Evolutionary conservation across 2,888 invertebrate genomes (phyloP).

Genomic region (Pyrocoelia pectoralis): DNA sequence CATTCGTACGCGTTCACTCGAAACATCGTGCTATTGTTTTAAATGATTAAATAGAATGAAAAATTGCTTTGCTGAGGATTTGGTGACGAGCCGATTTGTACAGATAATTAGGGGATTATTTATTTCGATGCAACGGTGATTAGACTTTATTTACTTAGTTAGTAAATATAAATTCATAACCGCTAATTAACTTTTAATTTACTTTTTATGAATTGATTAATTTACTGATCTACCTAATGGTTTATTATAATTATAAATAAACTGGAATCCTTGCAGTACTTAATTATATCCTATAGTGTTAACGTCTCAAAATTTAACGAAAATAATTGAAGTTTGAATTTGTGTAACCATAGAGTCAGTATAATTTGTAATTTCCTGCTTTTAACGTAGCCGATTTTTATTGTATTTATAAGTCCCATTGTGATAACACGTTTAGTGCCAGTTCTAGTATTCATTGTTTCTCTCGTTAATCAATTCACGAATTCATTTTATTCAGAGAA

Average conservation of each 20-base stretch:
- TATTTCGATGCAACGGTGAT: too few species aligned
- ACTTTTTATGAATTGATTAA: too few species aligned
- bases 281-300: background rate
- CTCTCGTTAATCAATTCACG: background rate
- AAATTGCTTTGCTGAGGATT: too few species aligned
- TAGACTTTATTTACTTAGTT: too few species aligned
- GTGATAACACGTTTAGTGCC: background rate
- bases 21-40: too few species aligned
- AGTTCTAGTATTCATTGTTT: background rate
- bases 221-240: background rate
- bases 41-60: too few species aligned
- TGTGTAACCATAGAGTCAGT: background rate
- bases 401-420: background rate
- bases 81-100: too few species aligned
- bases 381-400: background rate
- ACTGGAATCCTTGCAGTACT: background rate
- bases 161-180: too few species aligned
- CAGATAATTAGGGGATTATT: too few species aligned
- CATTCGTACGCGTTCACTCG: too few species aligned
- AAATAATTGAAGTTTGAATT: conserved; percentile 3
- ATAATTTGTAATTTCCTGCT: conserved; percentile 4
- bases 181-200: too few species aligned
- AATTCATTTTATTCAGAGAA: conserved; percentile 1
- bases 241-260: background rate
- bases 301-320: background rate